Base-by-base conservation (phyloP, 37 sponge, comb jelly and placozoan genomes). In the Lycopodina hypogea region DNA sequence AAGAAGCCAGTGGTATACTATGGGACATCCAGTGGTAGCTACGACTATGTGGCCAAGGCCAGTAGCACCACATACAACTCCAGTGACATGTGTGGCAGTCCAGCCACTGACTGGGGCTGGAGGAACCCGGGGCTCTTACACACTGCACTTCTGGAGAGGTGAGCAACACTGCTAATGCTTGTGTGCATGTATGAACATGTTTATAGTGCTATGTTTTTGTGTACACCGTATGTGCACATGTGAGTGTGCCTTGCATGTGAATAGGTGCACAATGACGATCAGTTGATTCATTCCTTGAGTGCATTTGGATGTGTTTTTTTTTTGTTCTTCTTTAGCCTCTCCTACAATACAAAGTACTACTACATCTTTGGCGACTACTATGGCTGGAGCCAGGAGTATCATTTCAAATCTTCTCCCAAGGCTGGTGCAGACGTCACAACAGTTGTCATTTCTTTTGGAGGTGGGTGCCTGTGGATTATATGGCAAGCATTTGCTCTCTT, bases 51-150 rank as follows among this genome's bases (percentile, higher is more conserved):
- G 33, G 67, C 28, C 34, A 83, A 85, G 74, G 90, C 90, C 0
- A 52, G 42, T 3, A 73, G 75, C 22, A 78, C 77, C 40, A 88
- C 83, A 34, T 93, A 93, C 84, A 83, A 82, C 65, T 80, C 81
- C 21, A 63, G 61, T 76, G 89, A 93, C 71, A 81, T 93, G 86
- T 93, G 93, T 76, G 93, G 93, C 1, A 38, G 75, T 36, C 82
- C 84, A 41, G 93, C 93, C 23, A 88, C 80, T 52, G 80, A 78
- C 56, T 83, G 71, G 64, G 90, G 90, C 35, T 89, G 69, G 70
- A 84, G 81, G 53, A 77, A 89, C 56, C 90, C 90, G 29, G 90
- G 90, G 11, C 76, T 81, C 0, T 72, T 89, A 6, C 85, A 84
- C 58, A 29, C 30, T 19, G 85, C 79, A 48, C 61, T 59, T 9